These are phyloP conservation scores for Muricea muricata DNA, from an alignment of 92 coral and sea anemone genomes.

Conservation along the genomic window DNA sequence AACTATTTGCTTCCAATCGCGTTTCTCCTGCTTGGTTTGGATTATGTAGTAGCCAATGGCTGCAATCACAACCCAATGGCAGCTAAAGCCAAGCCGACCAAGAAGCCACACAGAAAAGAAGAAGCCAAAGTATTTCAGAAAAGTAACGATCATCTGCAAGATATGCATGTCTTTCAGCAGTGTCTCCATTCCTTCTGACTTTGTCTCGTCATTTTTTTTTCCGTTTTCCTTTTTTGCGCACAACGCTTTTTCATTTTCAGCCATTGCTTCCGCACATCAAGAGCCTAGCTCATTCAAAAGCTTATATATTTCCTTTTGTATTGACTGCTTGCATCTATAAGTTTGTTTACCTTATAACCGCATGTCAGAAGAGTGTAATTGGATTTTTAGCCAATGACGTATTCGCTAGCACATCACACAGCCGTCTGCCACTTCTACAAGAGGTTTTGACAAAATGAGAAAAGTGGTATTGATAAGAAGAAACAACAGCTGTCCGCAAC, in stretches of 20 bases:
- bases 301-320: not conserved
- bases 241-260: not conserved
- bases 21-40: constrained; percentile 63
- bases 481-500: not conserved
- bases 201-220: not conserved
- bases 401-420: not conserved
- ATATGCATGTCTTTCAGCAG: constrained; percentile 24
- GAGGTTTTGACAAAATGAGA: not conserved
- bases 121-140: constrained; percentile 67
- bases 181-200: not conserved
- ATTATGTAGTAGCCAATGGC: constrained; percentile 57
- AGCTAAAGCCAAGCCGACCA: constrained; percentile 77
- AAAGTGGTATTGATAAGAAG: not conserved
- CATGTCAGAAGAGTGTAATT: not conserved
- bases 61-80: constrained; percentile 67
- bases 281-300: not conserved
- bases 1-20: constrained; percentile 57
- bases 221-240: not conserved
- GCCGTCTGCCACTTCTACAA: constrained; percentile 22
- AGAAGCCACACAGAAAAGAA: constrained; percentile 72
- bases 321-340: not conserved
- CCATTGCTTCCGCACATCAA: not conserved
- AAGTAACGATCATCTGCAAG: constrained; percentile 50
- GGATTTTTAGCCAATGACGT: constrained; percentile 14
- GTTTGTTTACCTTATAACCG: not conserved